These are phyloP conservation scores for Anisognathus igniventris DNA, from an alignment of 2,797 vertebrate species.

Conservation along the genomic window DNA sequence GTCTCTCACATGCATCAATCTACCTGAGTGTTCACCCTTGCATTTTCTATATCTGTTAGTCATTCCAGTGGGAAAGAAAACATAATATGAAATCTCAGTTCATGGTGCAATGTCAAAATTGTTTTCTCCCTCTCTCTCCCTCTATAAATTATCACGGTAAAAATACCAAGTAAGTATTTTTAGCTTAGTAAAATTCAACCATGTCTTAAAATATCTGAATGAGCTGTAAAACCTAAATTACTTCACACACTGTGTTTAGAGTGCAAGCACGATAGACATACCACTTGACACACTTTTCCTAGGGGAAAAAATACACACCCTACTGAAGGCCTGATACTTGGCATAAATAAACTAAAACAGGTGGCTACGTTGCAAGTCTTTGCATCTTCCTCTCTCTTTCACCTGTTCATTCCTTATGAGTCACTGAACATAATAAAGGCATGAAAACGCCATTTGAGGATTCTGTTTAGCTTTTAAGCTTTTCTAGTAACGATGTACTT, in stretches of 20 bases:
- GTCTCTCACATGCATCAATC: background rate
- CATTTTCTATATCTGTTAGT: background rate
- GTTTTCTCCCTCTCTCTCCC: background rate
- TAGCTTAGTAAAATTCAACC: background rate
- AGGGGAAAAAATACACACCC: background rate
- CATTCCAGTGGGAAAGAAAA: background rate
- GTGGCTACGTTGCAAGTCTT: background rate
- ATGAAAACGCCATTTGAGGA: background rate
- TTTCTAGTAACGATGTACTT: background rate
- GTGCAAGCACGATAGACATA: background rate
- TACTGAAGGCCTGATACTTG: background rate
- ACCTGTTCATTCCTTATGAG: background rate
- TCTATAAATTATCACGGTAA: background rate
- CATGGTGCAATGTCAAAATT: background rate
- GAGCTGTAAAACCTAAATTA: background rate
- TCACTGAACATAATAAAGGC: background rate
- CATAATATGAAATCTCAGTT: background rate
- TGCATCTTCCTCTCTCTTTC: background rate
- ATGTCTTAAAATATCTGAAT: background rate
- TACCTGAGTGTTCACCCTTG: rapidly evolving
- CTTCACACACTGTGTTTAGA: background rate
- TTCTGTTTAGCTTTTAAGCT: background rate
- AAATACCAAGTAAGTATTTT: background rate
- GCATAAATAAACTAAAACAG: background rate
- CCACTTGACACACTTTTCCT: background rate